These are phyloP conservation scores for Nomia melanderi DNA, from an alignment of 1,140 invertebrate species.

Conservation along the genomic window DNA sequence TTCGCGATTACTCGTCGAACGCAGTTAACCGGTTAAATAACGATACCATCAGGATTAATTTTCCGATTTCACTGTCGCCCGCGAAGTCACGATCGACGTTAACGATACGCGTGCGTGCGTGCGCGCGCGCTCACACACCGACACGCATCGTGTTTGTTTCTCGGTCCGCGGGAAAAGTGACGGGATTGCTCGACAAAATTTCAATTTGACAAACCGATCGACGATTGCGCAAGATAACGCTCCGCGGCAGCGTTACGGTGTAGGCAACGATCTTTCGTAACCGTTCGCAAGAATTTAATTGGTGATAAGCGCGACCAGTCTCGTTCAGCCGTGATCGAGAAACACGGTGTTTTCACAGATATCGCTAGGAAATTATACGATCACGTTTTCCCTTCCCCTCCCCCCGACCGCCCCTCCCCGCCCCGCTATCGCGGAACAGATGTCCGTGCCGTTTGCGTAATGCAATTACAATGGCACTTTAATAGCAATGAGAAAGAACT, in stretches of 20 bases:
- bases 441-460: constrained; percentile 15
- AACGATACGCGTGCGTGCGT: no score
- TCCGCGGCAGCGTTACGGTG: constrained; percentile 43
- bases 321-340: constrained; percentile 30
- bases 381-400: no score
- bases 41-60: no score
- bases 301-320: constrained; percentile 54
- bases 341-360: constrained; percentile 46
- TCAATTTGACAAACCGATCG: constrained; percentile 21
- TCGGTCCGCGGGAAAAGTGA: no score
- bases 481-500: not conserved
- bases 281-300: constrained; percentile 56
- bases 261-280: constrained; percentile 56
- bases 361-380: constrained; percentile 27
- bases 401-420: no score
- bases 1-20: no score
- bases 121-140: no score
- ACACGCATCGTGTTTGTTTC: no score
- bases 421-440: constrained; percentile 23
- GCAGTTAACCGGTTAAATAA: no score
- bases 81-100: no score
- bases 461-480: constrained; percentile 1
- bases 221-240: constrained; percentile 56
- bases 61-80: no score
- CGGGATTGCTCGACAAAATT: constrained; percentile 13